Evolutionary conservation across 2,888 invertebrate genomes (phyloP), one percentile per base, ranked within the genome.

Genomic region (Calliphora vomitoria): DNA sequence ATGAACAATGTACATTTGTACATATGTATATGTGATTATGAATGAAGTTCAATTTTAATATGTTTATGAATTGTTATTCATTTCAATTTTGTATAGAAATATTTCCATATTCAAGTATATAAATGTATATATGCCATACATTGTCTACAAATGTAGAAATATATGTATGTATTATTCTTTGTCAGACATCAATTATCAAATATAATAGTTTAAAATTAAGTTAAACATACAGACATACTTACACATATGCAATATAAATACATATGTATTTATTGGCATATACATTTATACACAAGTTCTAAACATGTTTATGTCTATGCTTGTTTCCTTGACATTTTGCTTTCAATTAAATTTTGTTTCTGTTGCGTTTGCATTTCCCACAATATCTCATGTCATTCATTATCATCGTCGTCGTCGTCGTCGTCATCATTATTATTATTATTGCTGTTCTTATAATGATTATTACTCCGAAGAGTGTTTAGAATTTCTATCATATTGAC

Each of bases 141-240:
- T 44, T 62, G 75, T 80, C 62, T 85, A 11, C 15, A 81, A 53
- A 66, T 66, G 66, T 53, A 53, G 5, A 15, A 13, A 15, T 50
- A 15, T 50, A 53, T 53, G 47, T 79, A 58, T 71, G 15, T 6
- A 35, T 58, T 66, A 68, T 74, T 74, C 69, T 74, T 25, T 58
- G 74, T 84, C 82, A 82, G 84, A 69, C 84, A 87, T 87, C 84
- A 87, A 82, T 87, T 87, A 79, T 82, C 84, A 82, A 82, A 82
- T 87, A 87, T 84, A 87, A 87, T 81, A 76, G 83, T 83, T 87
- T 80, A 11, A 76, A 87, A 83, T 83, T 80, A 76, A 72, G 71
- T 83, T 47, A n/a, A 8, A 38, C 35, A 47, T 8, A 47, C 62
- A n/a, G 2, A 38, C 35, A 47, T 8, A 47, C 62, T 66, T 55